Evolutionary conservation across 2,113 vertebrate genomes (phyloP), one percentile per base, ranked within the genome.

Genomic region (Macaca mulatta): DNA sequence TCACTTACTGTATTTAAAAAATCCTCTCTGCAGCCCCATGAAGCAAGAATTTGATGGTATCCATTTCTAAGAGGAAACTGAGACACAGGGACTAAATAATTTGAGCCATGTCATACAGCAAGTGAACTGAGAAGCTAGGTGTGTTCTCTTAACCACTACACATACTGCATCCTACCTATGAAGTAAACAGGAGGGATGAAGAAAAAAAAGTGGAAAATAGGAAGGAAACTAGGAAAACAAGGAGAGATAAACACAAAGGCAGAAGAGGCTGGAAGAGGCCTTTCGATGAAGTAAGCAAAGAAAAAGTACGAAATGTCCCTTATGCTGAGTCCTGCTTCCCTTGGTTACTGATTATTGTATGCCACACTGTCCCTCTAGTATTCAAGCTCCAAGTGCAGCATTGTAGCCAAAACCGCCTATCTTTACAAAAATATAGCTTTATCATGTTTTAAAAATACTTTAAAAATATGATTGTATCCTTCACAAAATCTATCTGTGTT

Each of bases 351-450:
- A 55, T 40, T 12, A 18, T 4, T 50, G 59, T 22, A 18, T 1
- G 25, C 12, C 7, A 55, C 25, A 30, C 1, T 10, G 2, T 23
- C 45, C 6, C 6, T 6, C 30, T 8, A 8, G 50, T 10, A 2
- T 4, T 40, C 45, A 81, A 27, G n/a, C 32, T 45, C 11, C 7
- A 8, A 30, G 32, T 8, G 45, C 12, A 8, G 2, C n/a, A 0
- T 52, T 64, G 6, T 8, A n/a, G 35, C 75, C n/a, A 1, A 8
- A 35, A 9, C 1, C 4, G 0, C 14, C 4, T 0, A 14, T 23
- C 43, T 11, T 43, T 45, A 95, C 16, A 40, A 40, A 83, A 35
- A 78, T 38, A 55, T 40, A 40, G 6, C 70, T 81, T 14, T 57
- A 13, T 40, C 2, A 57, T 40, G 38, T 25, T 64, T 89, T 81